A percentile compares a stretch with the other conserved stretches of the same genome.
Evolutionary conservation across 2,888 invertebrate species (phyloP).

Genomic region (Hydroisotoma schaefferi): DNA sequence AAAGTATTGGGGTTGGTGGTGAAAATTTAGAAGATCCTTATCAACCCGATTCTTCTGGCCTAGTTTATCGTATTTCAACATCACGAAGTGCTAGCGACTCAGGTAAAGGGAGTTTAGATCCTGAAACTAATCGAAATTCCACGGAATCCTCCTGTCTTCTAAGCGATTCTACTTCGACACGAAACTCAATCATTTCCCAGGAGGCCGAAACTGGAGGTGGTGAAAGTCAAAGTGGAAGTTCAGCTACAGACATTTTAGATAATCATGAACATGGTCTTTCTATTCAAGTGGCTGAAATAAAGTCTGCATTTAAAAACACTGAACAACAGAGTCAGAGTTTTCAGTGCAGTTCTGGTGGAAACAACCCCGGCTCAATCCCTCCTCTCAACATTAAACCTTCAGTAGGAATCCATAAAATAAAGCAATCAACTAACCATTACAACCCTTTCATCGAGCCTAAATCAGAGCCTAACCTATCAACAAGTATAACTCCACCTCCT

Average conservation of each 20-base stretch:
- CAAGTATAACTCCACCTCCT: conserved; percentile 11
- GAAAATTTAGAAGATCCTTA: conserved; percentile 3
- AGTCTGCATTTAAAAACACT: background rate
- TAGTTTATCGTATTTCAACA: conserved; percentile 40
- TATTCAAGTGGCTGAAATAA: background rate
- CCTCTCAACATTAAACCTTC: too few species aligned
- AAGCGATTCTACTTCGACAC: conserved; percentile 39
- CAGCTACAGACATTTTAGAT: conserved; percentile 4
- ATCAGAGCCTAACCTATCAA: conserved; percentile 9
- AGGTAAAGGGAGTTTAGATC: conserved; percentile 47
- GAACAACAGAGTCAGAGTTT: conserved; percentile 1
- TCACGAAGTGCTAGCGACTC: conserved; percentile 46
- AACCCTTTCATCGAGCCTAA: conserved; percentile 2
- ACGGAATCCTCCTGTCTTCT: conserved; percentile 46
- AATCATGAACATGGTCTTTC: conserved; percentile 16
- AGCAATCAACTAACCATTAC: background rate
- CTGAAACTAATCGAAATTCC: conserved; percentile 48
- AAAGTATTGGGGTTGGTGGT: too few species aligned
- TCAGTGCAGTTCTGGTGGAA: conserved; percentile 1
- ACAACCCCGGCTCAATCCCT: background rate
- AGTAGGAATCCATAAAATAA: too few species aligned
- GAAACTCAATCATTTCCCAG: conserved; percentile 48
- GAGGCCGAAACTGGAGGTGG: conserved; percentile 30
- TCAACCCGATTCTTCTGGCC: conserved; percentile 10
- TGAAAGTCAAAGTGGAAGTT: conserved; percentile 20